Base-by-base conservation (phyloP, 2,113 vertebrate genomes). In the Mesocricetus auratus region DNA sequence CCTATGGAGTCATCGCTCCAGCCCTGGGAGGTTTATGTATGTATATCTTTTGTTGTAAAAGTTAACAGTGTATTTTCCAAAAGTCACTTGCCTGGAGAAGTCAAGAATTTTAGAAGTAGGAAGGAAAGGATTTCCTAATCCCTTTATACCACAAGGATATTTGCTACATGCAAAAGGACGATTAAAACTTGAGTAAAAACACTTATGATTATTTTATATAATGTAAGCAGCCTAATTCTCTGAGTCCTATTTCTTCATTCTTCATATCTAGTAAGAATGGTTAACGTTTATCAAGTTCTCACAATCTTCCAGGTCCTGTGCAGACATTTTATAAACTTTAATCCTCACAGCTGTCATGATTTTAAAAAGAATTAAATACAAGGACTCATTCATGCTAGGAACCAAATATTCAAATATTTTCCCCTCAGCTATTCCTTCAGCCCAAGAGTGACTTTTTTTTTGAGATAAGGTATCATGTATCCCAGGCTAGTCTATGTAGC, bases 41-140 rank as follows among this genome's bases (percentile, higher is more conserved):
- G 29, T 22, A 22, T 50, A 62, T 10, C n/a, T 62, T 29, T 31
- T 62, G 58, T 9, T 86, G 22, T 69, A 50, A 22, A 56, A 47
- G 36, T 62, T 91, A 86, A 62, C 87, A 75, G 31, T 60, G 92
- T 78, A 60, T 85, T 62, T 91, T 47, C 22, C 53, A 79, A n/a
- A 85, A 91, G 6, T 58, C 75, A 83, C 42, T 24, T 94, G 78
- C 36, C 39, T 78, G 4, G 68, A 73, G 24, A 22, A 60, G 26
- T 77, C 90, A 89, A 86, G 71, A 90, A 64, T 85, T 71, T 86
- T 33, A 89, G 53, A 73, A 93, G n/a, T 7, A 87, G 42, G 16
- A 91, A 92, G 68, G 31, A 78, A 90, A 71, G 50, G n/a, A 82
- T 86, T 93, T 91, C 45, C 45, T 82, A 81, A 89, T 86, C 39